A percentile compares a stretch with the other conserved stretches of the same genome.
phyloP scores from a whole-genome alignment of 2,113 vertebrate genomes.

The Lophochroa leadbeateri region DNA sequence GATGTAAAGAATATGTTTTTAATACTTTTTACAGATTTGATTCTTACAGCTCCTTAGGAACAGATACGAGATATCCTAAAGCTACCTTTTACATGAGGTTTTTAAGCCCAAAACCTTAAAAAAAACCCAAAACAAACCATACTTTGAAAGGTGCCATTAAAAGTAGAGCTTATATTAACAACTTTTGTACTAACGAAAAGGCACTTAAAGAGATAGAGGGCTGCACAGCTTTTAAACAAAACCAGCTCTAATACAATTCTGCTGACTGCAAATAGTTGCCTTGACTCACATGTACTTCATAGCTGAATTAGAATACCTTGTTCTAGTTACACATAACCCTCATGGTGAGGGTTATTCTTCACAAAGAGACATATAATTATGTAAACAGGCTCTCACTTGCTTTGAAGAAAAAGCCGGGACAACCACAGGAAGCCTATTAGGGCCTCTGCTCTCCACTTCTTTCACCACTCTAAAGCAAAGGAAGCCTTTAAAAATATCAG shows the following conservation, averaged over 20 bases:
- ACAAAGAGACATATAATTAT: neutral
- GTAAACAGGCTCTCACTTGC: neutral
- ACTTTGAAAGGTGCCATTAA: neutral
- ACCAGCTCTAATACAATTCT: neutral
- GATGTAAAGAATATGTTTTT: neutral
- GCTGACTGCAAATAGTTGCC: neutral
- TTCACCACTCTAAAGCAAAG: neutral
- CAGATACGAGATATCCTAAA: neutral
- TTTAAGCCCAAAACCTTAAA: neutral
- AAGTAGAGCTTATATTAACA: neutral
- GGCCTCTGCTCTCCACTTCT: neutral
- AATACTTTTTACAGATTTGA: neutral
- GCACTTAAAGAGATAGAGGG: neutral
- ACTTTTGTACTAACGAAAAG: neutral
- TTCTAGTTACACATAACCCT: neutral
- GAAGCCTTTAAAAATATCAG: neutral
- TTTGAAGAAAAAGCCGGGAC: neutral
- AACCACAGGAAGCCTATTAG: neutral
- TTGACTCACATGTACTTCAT: neutral
- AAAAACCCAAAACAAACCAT: neutral
- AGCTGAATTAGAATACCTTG: neutral
- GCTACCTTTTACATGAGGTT: neutral
- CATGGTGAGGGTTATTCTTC: neutral
- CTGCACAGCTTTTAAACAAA: neutral
- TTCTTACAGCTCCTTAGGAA: neutral